These are phyloP conservation scores for Lordiphosa collinella DNA, from an alignment of 1,140 invertebrate species.

Conservation along the genomic window DNA sequence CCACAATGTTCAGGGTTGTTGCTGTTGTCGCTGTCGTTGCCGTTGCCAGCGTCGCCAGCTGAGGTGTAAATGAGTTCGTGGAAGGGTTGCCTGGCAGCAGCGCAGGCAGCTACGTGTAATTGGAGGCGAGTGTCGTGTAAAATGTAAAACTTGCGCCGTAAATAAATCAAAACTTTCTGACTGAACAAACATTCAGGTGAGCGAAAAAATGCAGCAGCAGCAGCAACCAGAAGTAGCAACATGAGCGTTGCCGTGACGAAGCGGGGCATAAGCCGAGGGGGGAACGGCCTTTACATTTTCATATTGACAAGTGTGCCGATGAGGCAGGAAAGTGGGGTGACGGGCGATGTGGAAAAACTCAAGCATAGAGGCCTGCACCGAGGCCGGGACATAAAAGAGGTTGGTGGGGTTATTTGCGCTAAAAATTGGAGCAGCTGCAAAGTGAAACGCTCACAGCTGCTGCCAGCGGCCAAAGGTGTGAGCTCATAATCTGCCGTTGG, in stretches of 20 bases:
- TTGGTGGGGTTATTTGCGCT: conserved; percentile 65
- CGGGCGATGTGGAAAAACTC: conserved; percentile 19
- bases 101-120: conserved; percentile 62
- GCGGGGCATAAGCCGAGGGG: neutral
- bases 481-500: neutral
- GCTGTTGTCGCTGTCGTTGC: conserved; percentile 29
- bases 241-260: conserved; percentile 31
- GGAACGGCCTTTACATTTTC: conserved; percentile 37
- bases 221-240: conserved; percentile 25
- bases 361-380: conserved; percentile 21
- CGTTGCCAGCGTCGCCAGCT: conserved; percentile 30
- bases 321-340: conserved; percentile 12
- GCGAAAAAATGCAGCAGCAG: conserved; percentile 70
- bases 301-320: conserved; percentile 65
- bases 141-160: conserved; percentile 77
- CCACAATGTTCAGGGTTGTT: conserved; percentile 36
- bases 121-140: conserved; percentile 77
- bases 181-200: conserved; percentile 78
- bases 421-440: conserved; percentile 72
- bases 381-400: conserved; percentile 37
- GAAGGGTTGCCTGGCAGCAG: conserved; percentile 41
- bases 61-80: conserved; percentile 70
- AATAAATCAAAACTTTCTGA: conserved; percentile 79
- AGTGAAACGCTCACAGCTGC: conserved; percentile 47
- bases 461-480: conserved; percentile 25